Percentiles rank a stretch among this genome's conserved stretches.
Conservation (phyloP, 2,888 invertebrate genomes). For the Latrodectus hesperus region DNA sequence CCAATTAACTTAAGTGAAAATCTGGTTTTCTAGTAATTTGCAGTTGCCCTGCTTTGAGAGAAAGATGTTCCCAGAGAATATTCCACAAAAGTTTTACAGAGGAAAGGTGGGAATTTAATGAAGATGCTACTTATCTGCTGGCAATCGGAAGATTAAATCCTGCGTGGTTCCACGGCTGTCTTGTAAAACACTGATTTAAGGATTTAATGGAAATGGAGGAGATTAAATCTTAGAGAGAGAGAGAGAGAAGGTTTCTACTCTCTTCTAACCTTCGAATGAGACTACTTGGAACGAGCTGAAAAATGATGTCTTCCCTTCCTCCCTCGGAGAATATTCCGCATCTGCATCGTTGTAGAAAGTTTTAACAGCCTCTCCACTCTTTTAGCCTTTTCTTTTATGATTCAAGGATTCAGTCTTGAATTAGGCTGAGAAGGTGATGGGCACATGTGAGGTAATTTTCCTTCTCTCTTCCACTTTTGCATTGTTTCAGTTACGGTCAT, state of each 20-base stretch:
- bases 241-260: not conserved
- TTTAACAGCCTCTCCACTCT: not conserved
- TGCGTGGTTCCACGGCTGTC: not conserved
- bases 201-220: conserved; percentile 24
- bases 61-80: conserved; percentile 30
- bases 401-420: too few species aligned
- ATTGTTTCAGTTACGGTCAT: too few species aligned
- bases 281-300: not conserved
- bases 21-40: conserved; percentile 46
- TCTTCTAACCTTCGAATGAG: not conserved
- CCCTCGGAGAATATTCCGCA: not conserved
- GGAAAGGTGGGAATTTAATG: not conserved
- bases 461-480: too few species aligned
- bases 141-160: not conserved
- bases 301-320: not conserved
- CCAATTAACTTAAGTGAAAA: conserved; percentile 59
- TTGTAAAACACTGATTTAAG: conserved; percentile 17
- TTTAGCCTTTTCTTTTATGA: too few species aligned
- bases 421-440: too few species aligned
- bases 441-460: too few species aligned
- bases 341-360: not conserved
- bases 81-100: not conserved
- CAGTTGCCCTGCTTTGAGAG: conserved; percentile 12
- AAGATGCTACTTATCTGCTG: not conserved
- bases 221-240: conserved; percentile 27